Conservation (phyloP, 1,140 invertebrate species). For the Halyomorpha halys region DNA sequence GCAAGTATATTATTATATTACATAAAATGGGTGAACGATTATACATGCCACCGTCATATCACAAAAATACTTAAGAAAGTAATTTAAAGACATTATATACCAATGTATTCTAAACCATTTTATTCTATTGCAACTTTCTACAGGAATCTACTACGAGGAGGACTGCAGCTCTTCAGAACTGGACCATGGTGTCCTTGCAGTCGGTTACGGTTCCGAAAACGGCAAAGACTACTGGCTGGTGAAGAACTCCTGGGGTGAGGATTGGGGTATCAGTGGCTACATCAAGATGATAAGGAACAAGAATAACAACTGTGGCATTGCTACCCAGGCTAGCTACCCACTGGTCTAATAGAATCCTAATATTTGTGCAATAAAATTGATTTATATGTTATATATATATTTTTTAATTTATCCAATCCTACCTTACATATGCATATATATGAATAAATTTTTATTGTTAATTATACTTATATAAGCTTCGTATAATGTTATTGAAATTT, state of each 20-base stretch:
- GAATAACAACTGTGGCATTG: conserved; percentile 83
- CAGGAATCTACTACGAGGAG: conserved; percentile 54
- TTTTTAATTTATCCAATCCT: too few species aligned
- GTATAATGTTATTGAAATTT: too few species aligned
- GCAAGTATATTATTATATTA: conserved; percentile 33
- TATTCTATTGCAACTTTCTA: neutral
- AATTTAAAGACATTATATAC: neutral
- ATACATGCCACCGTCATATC: neutral
- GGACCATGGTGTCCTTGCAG: conserved; percentile 79
- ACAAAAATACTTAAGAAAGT: too few species aligned
- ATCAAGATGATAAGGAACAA: conserved; percentile 82
- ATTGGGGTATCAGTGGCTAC: conserved; percentile 79
- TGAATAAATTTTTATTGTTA: too few species aligned
- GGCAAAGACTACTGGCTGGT: conserved; percentile 66
- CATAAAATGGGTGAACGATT: too few species aligned
- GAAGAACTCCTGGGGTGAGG: conserved; percentile 73
- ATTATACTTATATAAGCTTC: too few species aligned
- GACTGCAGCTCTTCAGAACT: conserved; percentile 55
- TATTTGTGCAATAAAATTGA: too few species aligned
- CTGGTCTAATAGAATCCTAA: conserved; percentile 48
- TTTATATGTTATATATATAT: too few species aligned
- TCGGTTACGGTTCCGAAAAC: conserved; percentile 64
- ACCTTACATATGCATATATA: too few species aligned
- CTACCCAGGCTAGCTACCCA: conserved; percentile 68
- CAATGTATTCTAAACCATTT: neutral